Conservation (phyloP, 35 echinoderm and acorn worm genomes). For the Ptychodera flava region DNA sequence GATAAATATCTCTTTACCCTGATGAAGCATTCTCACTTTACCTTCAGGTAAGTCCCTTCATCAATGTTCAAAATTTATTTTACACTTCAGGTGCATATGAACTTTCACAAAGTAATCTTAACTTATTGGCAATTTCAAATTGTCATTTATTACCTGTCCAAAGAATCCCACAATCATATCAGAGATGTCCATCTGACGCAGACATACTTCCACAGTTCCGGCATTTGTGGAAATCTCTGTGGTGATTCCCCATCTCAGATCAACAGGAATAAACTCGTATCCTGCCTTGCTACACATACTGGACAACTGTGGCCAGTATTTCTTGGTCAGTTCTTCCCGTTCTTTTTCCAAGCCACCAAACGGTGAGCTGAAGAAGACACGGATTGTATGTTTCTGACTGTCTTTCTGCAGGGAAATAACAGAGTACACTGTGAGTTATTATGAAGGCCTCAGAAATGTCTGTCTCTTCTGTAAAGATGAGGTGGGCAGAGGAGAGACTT, state of each 20-base stretch:
- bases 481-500: too few species aligned
- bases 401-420: too few species aligned
- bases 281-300: slow-evolving; percentile 48
- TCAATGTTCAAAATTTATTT: background rate
- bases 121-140: background rate
- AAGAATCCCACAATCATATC: slow-evolving; percentile 81
- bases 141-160: slow-evolving; percentile 41
- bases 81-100: background rate
- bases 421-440: too few species aligned
- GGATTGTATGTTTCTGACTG: background rate
- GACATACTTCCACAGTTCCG: slow-evolving; percentile 57
- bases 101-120: background rate
- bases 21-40: background rate
- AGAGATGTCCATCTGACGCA: slow-evolving; percentile 50
- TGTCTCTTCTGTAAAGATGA: too few species aligned
- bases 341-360: slow-evolving; percentile 74
- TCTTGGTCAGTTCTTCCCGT: slow-evolving; percentile 63
- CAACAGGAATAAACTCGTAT: slow-evolving; percentile 67
- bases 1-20: background rate
- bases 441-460: too few species aligned
- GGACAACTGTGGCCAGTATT: slow-evolving; percentile 63
- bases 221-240: slow-evolving; percentile 48
- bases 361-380: slow-evolving; percentile 76
- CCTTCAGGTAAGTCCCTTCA: background rate
- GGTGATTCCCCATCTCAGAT: slow-evolving; percentile 78